Evolutionary conservation across 2,888 invertebrate genomes (phyloP), one percentile per base, ranked within the genome.

Genomic region (Ferdinandea cuprea): DNA sequence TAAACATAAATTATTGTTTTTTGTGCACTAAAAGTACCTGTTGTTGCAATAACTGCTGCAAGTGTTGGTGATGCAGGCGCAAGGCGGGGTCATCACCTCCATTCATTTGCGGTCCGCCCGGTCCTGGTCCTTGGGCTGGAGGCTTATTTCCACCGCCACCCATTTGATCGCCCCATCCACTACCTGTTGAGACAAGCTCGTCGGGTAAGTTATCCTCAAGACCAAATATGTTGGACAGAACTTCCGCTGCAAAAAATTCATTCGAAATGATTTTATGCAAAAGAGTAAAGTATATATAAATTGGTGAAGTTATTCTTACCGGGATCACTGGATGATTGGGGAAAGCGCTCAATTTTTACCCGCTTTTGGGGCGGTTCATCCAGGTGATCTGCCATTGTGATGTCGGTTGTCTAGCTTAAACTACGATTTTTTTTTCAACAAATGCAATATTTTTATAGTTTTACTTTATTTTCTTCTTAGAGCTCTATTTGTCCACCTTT

Each of bases 301-400:
- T 28, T 46, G 25, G 19, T 21, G 3, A 11, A 17, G 17, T 11
- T n/a, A 32, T 71, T 71, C 88, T 88, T 85, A 89, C 89, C 86
- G 85, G 88, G 86, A 87, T 89, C 90, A 68, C 85, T 84, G 69
- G 83, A 77, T 58, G 86, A 78, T 76, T 81, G 85, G 30, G 81
- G 83, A 76, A 85, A 85, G 42, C 86, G 74, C 46, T 86, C 85
- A 87, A 98, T 95, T 93, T 98, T 98, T 91, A 95, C 95, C 94
- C 98, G 95, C 95, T 98, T 98, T 91, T 95, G 97, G 92, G 98
- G 97, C 94, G 97, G 98, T 93, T 97, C 97, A 93, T 97, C 97
- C 92, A 96, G 94, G 93, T 96, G 96, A 94, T 98, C 98, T 93
- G 97, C 97, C 98, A 98, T 98, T 92, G 92, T 92, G 74, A 83